A percentile compares a stretch with the other conserved stretches of the same genome.
These are phyloP conservation scores for Desmodus rotundus DNA, from an alignment of 2,113 vertebrate genomes.

Conservation along the genomic window DNA sequence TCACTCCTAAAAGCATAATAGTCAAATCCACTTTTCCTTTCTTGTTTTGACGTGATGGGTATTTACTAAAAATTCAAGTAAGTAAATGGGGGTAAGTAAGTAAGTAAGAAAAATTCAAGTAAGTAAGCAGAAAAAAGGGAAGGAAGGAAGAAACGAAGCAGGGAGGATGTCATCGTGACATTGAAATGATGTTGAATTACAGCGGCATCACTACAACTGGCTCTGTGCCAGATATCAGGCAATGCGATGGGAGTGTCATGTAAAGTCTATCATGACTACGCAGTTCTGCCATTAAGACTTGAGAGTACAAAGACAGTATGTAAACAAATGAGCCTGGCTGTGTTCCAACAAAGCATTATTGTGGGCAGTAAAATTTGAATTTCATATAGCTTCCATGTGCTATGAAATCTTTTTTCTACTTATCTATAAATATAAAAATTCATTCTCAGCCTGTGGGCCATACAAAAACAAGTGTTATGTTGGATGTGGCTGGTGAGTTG, in stretches of 20 bases:
- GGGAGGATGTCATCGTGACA: background rate
- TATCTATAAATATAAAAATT: background rate
- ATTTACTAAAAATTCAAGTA: background rate
- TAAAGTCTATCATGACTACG: background rate
- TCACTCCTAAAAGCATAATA: background rate
- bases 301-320: background rate
- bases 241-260: background rate
- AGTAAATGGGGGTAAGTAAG: background rate
- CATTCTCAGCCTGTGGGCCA: background rate
- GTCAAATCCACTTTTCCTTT: background rate
- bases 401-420: background rate
- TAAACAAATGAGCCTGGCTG: background rate
- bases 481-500: background rate
- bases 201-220: background rate
- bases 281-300: background rate
- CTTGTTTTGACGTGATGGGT: background rate
- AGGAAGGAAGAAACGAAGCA: no score
- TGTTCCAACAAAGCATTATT: background rate
- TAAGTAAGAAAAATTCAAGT: background rate
- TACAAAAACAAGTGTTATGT: background rate
- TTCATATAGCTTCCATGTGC: background rate
- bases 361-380: background rate
- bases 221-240: background rate
- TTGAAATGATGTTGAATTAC: background rate
- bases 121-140: no score